A percentile compares a stretch with the other conserved stretches of the same genome.
phyloP scores from a whole-genome alignment of 2,888 invertebrate genomes.

The Nowickia ferox region DNA sequence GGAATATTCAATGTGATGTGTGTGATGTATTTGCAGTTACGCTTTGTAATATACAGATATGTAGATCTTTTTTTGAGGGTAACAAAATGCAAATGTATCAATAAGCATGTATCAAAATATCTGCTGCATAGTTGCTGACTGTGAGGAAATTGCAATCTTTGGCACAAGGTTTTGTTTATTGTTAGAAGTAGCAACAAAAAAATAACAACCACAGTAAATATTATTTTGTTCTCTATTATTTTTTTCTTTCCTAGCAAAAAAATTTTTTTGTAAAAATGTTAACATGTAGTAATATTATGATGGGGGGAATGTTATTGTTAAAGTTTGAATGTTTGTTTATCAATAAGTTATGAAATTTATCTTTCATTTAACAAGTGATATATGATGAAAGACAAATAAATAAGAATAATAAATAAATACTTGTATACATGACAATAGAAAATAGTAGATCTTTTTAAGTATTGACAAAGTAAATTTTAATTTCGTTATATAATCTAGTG shows the following conservation, averaged over 20 bases:
- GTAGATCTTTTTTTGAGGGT: neutral
- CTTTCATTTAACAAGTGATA: conserved; percentile 26
- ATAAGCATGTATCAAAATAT: conserved; percentile 22
- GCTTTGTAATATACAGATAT: too few species aligned
- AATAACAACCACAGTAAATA: conserved; percentile 4
- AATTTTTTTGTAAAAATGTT: conserved; percentile 9
- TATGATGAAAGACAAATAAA: neutral
- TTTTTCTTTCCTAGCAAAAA: neutral
- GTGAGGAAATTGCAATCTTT: neutral
- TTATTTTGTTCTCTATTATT: neutral
- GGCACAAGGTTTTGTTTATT: conserved; percentile 6
- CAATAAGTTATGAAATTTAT: conserved; percentile 49
- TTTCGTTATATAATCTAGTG: too few species aligned
- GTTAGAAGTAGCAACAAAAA: neutral
- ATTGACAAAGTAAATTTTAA: too few species aligned
- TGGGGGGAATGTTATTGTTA: conserved; percentile 21
- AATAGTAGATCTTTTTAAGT: too few species aligned
- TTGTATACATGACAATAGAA: neutral
- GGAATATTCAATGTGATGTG: conserved; percentile 32
- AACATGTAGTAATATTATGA: neutral
- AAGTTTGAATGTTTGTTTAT: conserved; percentile 28
- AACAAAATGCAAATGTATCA: conserved; percentile 17
- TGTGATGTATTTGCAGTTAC: conserved; percentile 1
- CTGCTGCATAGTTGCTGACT: neutral
- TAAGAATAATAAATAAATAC: neutral